phyloP scores from a whole-genome alignment of 92 coral and sea anemone genomes.

The Heteractis magnifica region DNA sequence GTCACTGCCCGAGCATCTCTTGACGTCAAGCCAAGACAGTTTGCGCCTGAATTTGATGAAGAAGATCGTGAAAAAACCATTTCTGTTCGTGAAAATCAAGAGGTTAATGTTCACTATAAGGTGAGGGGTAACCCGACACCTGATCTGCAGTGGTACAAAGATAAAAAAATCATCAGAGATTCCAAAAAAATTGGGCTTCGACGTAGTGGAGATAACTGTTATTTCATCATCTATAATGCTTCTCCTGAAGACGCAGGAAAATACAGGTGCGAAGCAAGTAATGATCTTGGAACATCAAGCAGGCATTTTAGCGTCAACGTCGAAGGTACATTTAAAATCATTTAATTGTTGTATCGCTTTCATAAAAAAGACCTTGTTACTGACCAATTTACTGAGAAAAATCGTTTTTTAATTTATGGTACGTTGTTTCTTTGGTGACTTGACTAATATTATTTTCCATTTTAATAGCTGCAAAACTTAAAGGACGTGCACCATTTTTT shows the following conservation, averaged over 20 bases:
- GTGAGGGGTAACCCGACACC: conserved; percentile 67
- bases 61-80: conserved; percentile 26
- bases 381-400: not conserved
- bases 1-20: conserved; percentile 47
- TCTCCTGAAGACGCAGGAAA: conserved; percentile 58
- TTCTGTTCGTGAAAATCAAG: conserved; percentile 15
- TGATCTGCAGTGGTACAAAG: conserved; percentile 60
- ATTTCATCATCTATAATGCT: conserved; percentile 45
- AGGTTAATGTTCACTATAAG: conserved; percentile 18
- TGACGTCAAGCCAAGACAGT: conserved; percentile 43
- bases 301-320: conserved; percentile 51
- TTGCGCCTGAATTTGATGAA: conserved; percentile 53
- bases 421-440: not conserved
- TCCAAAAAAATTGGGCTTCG: conserved; percentile 39
- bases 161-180: conserved; percentile 38
- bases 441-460: not conserved
- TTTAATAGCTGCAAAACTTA: conserved; percentile 52
- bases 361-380: too few species aligned
- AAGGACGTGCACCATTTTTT: conserved; percentile 40
- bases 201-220: conserved; percentile 37
- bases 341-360: not conserved
- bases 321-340: conserved; percentile 29
- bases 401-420: not conserved
- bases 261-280: conserved; percentile 68
- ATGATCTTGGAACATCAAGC: conserved; percentile 59